Base-by-base conservation (phyloP, 1,140 invertebrate genomes). In the Drosophila sulfurigaster region DNA sequence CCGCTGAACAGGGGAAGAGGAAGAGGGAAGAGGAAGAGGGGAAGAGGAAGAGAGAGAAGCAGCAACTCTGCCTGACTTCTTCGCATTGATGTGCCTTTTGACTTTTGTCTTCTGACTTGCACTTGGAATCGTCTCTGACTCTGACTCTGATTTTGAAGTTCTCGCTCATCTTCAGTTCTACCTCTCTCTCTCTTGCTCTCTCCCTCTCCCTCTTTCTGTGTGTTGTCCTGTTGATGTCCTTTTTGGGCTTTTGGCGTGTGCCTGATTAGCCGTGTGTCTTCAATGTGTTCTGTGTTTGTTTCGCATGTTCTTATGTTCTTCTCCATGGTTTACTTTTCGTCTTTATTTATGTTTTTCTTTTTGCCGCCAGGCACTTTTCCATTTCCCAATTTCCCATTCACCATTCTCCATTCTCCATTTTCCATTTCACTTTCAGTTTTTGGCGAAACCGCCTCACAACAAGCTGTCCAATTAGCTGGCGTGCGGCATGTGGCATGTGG, bases 61-160 rank as follows among this genome's bases (percentile, higher is more conserved):
- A 46, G 67, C 45, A 54, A 16, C 63, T 60, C 3, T 28, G 32
- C 28, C 28, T 11, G 15, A 63, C 43, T 48, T 11, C 43, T 48
- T 11, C 13, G 46, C 79, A 81, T 82, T 71, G 76, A 82, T 81
- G 79, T 60, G 80, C 81, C 77, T 80, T 80, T 69, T 76, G 73
- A 69, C 77, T 75, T 57, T 51, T 52, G 30, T 54, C 69, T 20
- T 64, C 78, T 75, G 60, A 49, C 72, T 82, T 59, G 43, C 45
- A 56, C 49, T 74, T 51, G 41, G n/a, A 41, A 8, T 1, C 69
- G 63, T 41, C 51, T 38, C 45, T 0, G 20, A 20, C 51, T 38
- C 45, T 0, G 20, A 20, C 20, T 20, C 20, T 20, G 20, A 20
- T 20, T 20, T 20, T 20, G 20, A 20, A 20, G 20, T 20, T 20